Conservation (phyloP, 1,140 invertebrate species). For the Trachymyrmex cornetzi region DNA sequence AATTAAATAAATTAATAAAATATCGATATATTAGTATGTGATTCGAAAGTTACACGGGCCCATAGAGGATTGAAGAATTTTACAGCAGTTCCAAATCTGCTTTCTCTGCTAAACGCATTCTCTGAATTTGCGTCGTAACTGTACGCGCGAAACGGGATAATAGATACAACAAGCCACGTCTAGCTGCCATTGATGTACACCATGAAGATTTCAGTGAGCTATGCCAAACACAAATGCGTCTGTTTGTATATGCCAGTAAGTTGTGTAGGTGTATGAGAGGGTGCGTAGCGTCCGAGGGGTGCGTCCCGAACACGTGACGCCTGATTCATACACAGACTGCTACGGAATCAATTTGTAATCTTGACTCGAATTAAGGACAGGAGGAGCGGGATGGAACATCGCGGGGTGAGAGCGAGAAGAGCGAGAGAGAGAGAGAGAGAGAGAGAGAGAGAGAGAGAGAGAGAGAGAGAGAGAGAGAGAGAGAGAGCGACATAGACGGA, state of each 20-base stretch:
- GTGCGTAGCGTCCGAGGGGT: slow-evolving; percentile 80
- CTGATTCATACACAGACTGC: slow-evolving; percentile 87
- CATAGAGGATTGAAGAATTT: too few relatives aligned
- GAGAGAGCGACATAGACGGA: slow-evolving; percentile 4
- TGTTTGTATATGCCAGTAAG: slow-evolving; percentile 23
- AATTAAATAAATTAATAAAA: too few relatives aligned
- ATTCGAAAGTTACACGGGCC: too few relatives aligned
- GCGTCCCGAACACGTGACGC: slow-evolving; percentile 86
- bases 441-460: too few relatives aligned
- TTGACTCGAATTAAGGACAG: slow-evolving; percentile 86
- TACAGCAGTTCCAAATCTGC: too few relatives aligned
- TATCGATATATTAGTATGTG: too few relatives aligned
- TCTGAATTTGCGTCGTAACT: slow-evolving; percentile 18
- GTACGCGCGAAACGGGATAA: slow-evolving; percentile 60
- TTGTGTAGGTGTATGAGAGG: slow-evolving; percentile 59
- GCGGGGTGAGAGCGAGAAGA: not conserved
- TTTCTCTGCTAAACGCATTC: too few relatives aligned
- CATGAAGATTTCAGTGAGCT: slow-evolving; percentile 28
- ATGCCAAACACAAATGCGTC: not conserved
- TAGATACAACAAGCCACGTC: slow-evolving; percentile 45
- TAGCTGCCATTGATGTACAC: slow-evolving; percentile 8
- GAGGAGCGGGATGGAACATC: slow-evolving; percentile 30
- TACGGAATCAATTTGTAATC: slow-evolving; percentile 87
- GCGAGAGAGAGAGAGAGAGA: not conserved
- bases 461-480: not conserved